These are phyloP conservation scores for Melanotaenia parkinsoni DNA, from an alignment of 2,797 vertebrate species.

Conservation along the genomic window DNA sequence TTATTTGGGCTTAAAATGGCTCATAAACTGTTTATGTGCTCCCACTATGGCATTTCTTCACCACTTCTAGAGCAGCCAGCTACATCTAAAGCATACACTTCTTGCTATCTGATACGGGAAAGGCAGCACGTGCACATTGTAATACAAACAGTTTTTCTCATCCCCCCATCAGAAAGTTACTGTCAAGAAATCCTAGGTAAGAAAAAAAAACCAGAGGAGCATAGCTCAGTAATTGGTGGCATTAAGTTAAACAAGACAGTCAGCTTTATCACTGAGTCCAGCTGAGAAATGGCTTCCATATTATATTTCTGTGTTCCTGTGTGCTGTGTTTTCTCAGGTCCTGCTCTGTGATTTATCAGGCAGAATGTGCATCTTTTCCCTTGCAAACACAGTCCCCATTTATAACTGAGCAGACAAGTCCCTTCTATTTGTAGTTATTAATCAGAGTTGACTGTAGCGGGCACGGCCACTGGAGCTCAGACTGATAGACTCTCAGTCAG, in stretches of 20 bases:
- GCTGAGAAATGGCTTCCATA: conserved; percentile 77
- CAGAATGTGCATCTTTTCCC: conserved; percentile 77
- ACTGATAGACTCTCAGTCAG: conserved; percentile 84
- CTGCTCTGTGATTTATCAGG: conserved; percentile 77
- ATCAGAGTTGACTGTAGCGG: conserved; percentile 83
- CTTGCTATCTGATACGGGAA: conserved; percentile 26
- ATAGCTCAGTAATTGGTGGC: conserved; percentile 70
- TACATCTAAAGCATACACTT: conserved; percentile 31
- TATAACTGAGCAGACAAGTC: conserved; percentile 77
- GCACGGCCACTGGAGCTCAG: conserved; percentile 80
- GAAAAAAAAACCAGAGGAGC: conserved; percentile 34
- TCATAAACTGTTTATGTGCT: conserved; percentile 67
- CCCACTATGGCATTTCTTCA: conserved; percentile 27
- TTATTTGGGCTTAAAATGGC: conserved; percentile 61
- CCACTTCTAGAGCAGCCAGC: conserved; percentile 26
- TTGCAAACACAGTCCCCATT: conserved; percentile 75
- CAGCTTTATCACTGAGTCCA: conserved; percentile 68
- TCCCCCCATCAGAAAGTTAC: conserved; percentile 59
- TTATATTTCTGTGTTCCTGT: conserved; percentile 70
- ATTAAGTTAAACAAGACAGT: conserved; percentile 80
- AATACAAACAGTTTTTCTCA: conserved; percentile 43
- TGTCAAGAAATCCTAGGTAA: conserved; percentile 39
- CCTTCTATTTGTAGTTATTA: conserved; percentile 84
- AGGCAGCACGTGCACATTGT: conserved; percentile 20
- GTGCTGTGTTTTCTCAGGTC: conserved; percentile 63